phyloP scores from a whole-genome alignment of 2,888 invertebrate genomes.

The Amphipyra berbera region DNA sequence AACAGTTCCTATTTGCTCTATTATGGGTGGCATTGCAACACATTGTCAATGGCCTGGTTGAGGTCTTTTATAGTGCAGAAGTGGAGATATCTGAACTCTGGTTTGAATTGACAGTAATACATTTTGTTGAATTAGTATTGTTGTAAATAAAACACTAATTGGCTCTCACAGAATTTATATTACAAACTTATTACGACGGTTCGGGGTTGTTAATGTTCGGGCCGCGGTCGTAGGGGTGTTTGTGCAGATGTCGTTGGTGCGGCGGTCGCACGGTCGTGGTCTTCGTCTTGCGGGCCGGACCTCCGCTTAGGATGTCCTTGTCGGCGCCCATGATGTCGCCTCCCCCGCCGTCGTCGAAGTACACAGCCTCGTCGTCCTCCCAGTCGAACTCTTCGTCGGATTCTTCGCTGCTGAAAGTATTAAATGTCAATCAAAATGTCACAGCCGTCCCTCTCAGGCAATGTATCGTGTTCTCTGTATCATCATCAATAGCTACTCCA shows the following conservation, averaged over 20 bases:
- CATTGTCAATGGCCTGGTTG: too few species aligned
- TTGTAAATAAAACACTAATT: conserved; percentile 34
- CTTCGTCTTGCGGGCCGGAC: conserved; percentile 49
- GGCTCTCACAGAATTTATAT: conserved; percentile 34
- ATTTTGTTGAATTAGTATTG: not conserved
- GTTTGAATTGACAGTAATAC: too few species aligned
- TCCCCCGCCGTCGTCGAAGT: conserved; percentile 76
- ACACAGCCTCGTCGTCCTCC: conserved; percentile 76
- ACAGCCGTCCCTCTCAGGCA: too few species aligned
- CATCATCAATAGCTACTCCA: too few species aligned
- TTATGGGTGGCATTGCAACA: too few species aligned
- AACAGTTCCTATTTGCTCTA: too few species aligned
- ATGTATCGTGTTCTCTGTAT: too few species aligned
- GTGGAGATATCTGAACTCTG: too few species aligned
- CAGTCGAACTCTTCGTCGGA: conserved; percentile 76
- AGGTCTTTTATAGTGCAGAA: too few species aligned
- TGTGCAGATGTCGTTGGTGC: conserved; percentile 88
- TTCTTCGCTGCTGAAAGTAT: conserved; percentile 53
- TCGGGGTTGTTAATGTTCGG: conserved; percentile 65
- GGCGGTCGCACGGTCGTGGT: conserved; percentile 69
- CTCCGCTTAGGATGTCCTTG: conserved; percentile 68
- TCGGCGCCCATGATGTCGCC: conserved; percentile 81
- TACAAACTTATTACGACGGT: conserved; percentile 37
- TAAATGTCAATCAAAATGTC: not conserved
- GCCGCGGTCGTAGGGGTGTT: conserved; percentile 87